Conservation (phyloP, 2,888 invertebrate genomes). For the Cephus pulcher region DNA sequence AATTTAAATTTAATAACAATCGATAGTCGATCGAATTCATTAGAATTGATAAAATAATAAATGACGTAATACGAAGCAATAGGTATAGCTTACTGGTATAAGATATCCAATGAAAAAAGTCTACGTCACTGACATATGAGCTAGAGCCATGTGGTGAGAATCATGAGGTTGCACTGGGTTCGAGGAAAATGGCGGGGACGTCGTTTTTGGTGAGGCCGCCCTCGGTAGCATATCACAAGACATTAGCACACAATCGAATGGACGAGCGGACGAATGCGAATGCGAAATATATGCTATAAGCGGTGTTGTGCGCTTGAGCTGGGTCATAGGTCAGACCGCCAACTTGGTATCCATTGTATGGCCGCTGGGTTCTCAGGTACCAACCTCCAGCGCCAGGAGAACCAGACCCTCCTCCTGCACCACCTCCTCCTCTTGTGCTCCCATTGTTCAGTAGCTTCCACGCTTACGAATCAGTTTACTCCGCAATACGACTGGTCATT, state of each 20-base stretch:
- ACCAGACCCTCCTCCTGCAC: constrained; percentile 17
- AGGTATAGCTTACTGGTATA: neutral
- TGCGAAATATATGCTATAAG: constrained; percentile 37
- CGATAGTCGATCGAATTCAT: neutral
- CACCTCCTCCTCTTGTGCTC: constrained; percentile 23
- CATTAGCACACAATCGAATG: constrained; percentile 66
- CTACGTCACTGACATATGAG: neutral
- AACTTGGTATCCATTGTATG: constrained; percentile 64
- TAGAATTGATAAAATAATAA: neutral
- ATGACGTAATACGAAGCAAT: neutral
- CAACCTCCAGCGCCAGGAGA: constrained; percentile 31
- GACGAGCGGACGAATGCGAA: constrained; percentile 57
- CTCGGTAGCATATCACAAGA: constrained; percentile 47
- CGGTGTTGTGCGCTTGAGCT: constrained; percentile 41
- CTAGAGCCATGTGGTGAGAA: neutral
- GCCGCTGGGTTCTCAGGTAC: constrained; percentile 53
- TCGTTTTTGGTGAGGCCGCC: neutral
- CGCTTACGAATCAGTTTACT: constrained; percentile 57
- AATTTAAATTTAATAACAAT: neutral
- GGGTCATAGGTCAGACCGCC: constrained; percentile 64
- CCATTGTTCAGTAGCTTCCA: constrained; percentile 63
- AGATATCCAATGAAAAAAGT: neutral
- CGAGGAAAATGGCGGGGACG: neutral
- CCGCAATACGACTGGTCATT: constrained; percentile 32
- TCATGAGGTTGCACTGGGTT: neutral